These are phyloP conservation scores for Drosophila lacertosa DNA, from an alignment of 1,140 invertebrate species.

Conservation along the genomic window DNA sequence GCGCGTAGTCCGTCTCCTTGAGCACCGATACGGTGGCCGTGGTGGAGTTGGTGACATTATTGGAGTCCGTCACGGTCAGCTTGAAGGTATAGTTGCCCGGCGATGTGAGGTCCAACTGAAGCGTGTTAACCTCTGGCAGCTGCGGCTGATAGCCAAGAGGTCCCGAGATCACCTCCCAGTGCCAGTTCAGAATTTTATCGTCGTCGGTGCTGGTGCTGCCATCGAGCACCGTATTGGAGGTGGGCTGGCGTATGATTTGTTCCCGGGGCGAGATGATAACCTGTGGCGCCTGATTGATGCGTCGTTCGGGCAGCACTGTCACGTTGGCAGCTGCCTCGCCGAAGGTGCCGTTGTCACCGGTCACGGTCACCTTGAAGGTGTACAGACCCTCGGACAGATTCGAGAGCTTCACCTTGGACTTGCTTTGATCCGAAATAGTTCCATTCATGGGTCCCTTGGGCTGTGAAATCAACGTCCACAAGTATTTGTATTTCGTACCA, in stretches of 20 bases:
- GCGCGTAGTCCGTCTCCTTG: constrained; percentile 96
- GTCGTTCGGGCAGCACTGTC: constrained; percentile 94
- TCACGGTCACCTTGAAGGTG: constrained; percentile 92
- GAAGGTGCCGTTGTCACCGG: constrained; percentile 89
- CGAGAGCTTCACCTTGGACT: constrained; percentile 89
- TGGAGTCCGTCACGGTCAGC: constrained; percentile 96
- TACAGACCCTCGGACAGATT: constrained; percentile 94
- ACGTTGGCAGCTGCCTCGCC: constrained; percentile 95
- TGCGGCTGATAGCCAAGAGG: constrained; percentile 93
- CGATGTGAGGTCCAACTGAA: constrained; percentile 91
- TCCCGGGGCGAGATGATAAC: constrained; percentile 93
- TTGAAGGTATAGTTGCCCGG: constrained; percentile 97
- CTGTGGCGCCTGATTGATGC: constrained; percentile 93
- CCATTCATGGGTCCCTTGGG: constrained; percentile 90
- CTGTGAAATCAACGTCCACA: constrained; percentile 93
- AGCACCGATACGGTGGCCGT: constrained; percentile 95
- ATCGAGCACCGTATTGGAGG: constrained; percentile 94
- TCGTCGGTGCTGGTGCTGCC: constrained; percentile 91
- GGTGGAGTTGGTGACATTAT: constrained; percentile 93
- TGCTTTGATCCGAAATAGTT: constrained; percentile 94
- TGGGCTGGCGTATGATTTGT: constrained; percentile 94
- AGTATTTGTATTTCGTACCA: constrained; percentile 92
- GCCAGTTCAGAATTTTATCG: constrained; percentile 92
- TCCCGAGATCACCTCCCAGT: constrained; percentile 95
- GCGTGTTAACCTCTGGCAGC: constrained; percentile 91